Conservation (phyloP, 2,797 vertebrate genomes). For the Melanitta fusca region DNA sequence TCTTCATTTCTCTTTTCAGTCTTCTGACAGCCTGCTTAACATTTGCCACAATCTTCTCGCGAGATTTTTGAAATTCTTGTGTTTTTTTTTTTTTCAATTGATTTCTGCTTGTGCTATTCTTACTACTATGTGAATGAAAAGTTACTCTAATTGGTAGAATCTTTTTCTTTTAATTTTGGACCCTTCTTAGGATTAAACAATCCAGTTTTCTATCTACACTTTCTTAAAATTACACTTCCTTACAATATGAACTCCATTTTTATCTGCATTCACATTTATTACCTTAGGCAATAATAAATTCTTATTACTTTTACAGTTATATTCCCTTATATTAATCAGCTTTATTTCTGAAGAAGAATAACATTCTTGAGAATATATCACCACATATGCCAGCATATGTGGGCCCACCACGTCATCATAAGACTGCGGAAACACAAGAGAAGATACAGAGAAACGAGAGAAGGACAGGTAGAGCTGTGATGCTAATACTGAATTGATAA, state of each 20-base stretch:
- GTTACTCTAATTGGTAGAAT: neutral
- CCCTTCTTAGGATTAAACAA: neutral
- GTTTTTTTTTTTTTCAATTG: neutral
- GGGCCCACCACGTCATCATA: neutral
- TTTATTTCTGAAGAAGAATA: neutral
- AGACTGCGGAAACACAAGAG: neutral
- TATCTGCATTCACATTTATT: neutral
- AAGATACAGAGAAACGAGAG: neutral
- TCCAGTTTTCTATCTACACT: neutral
- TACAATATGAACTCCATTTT: neutral
- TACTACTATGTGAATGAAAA: neutral
- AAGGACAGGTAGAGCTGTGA: neutral
- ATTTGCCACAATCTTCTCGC: neutral
- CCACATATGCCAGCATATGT: neutral
- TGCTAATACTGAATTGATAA: neutral
- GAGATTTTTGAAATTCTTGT: constrained; percentile 16
- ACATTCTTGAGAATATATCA: neutral
- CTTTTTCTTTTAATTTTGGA: neutral
- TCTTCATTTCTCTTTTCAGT: neutral
- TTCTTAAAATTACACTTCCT: neutral
- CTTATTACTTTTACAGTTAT: neutral
- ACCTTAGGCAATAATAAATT: neutral
- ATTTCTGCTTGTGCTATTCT: neutral
- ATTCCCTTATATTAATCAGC: neutral
- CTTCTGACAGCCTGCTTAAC: neutral